Base-by-base conservation (phyloP, 2,113 vertebrate species). In the Sorex araneus region DNA sequence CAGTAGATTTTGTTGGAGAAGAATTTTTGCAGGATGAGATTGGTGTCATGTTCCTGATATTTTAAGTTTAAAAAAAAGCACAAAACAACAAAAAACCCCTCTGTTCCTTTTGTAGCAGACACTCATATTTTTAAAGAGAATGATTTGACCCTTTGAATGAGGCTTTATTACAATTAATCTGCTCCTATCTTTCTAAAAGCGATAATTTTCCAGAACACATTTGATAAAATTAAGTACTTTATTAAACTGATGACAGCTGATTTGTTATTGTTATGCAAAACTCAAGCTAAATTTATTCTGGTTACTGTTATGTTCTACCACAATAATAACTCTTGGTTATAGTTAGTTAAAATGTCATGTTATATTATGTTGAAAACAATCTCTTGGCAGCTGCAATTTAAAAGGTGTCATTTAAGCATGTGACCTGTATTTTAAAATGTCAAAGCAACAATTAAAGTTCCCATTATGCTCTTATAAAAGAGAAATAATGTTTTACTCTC, bases 391-490 rank as follows among this genome's bases (percentile, higher is more conserved):
- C 70, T 91, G 21, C 81, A 91, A 95, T 96, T 94, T 95, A 81
- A 92, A 88, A 97, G 43, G 30, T 95, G 64, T 93, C 80, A 94
- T 95, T 94, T 92, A 94, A 93, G 27, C 57, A 74, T 70, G n/a
- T 92, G 88, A 92, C 86, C 90, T 93, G 64, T 94, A 47, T 94
- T 93, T 95, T 89, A 78, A 94, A 96, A 96, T 95, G 84, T 94
- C 91, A 95, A 76, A 95, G 66, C 66, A 93, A 75, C 40, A 47
- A 91, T 89, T 87, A 91, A 95, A 89, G 18, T 34, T 93, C 54
- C 71, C 30, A 87, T 95, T 95, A 84, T 80, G 66, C 8, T 89
- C 92, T 90, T 86, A 95, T 73, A 75, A 87, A 11, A 18, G 13
- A 10, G 30, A 87, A 89, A 84, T 85, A 87, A 91, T 90, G 9